Evolutionary conservation across 2,113 vertebrate genomes (phyloP), one percentile per base, ranked within the genome.

Genomic region (Alligator mississippiensis): DNA sequence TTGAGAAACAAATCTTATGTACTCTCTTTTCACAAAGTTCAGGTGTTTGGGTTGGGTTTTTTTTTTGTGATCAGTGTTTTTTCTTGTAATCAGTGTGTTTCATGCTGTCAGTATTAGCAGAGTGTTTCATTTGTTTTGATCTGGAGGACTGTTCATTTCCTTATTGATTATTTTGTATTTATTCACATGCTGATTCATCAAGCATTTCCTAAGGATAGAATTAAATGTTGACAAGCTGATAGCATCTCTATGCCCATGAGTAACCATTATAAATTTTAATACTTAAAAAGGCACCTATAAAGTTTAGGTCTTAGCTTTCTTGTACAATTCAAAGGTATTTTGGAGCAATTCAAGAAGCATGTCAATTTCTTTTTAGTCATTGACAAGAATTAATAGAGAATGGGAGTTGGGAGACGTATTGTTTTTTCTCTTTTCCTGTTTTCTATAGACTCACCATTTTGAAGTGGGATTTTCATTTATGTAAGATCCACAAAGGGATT

Each of bases 251-350:
- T 28, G 54, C 0, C 0, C 34, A 75, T n/a, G 9, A 83, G 22
- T 77, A 85, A 92, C 6, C 1, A 80, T 2, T 62, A 4, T 64
- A 63, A 63, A 25, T 63, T 1, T 77, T 82, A 62, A 16, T 55
- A 58, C 90, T 27, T 24, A 5, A 55, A 88, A 18, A 34, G 3
- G 30, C 1, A 2, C 0, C 0, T 22, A 1, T 58, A 85, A 18
- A 1, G 4, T 7, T 80, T 85, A 83, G 16, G 0, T 92, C 22
- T 63, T 77, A 2, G 30, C 82, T 90, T 3, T 79, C 90, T 86
- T 62, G 59, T 3, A 27, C 1, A 76, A 84, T 3, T 9, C 9
- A 77, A 84, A 83, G 47, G 1, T 4, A 54, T 34, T 27, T 85
- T 24, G 15, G 30, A 3, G 19, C 21, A 66, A 9, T 88, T 90